Evolutionary conservation across 2,797 vertebrate species (phyloP).

Genomic region (Telmatherina bonti): DNA sequence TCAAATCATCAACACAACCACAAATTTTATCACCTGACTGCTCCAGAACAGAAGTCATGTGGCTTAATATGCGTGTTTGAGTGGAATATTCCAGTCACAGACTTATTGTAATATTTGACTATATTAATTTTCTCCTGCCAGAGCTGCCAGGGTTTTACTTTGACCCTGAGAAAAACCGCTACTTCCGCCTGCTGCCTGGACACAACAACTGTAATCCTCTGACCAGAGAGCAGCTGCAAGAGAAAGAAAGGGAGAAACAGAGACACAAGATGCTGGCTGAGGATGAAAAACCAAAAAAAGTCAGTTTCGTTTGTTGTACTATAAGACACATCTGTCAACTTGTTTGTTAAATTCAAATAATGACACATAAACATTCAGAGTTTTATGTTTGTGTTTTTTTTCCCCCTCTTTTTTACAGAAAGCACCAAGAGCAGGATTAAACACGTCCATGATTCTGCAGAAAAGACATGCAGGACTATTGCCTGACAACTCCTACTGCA

Average conservation of each 20-base stretch:
- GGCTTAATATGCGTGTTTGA: neutral
- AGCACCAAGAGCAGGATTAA: constrained; percentile 86
- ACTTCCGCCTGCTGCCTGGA: constrained; percentile 94
- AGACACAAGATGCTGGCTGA: constrained; percentile 88
- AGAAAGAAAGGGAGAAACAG: constrained; percentile 86
- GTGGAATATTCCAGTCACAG: neutral
- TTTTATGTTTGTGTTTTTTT: neutral
- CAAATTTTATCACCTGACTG: no score
- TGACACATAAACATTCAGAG: neutral
- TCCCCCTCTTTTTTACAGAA: constrained; percentile 88
- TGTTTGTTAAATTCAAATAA: neutral
- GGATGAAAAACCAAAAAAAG: constrained; percentile 88
- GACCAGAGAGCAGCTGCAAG: constrained; percentile 88
- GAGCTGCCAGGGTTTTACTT: constrained; percentile 98
- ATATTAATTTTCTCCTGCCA: constrained; percentile 52
- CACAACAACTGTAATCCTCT: constrained; percentile 98
- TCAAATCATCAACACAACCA: neutral
- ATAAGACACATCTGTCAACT: neutral
- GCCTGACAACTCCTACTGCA: constrained; percentile 87
- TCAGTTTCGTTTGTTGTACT: constrained; percentile 55
- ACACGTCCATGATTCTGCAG: constrained; percentile 86
- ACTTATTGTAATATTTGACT: neutral
- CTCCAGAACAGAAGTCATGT: neutral
- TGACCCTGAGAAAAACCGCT: constrained; percentile 95
- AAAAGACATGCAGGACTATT: constrained; percentile 90